A percentile compares a stretch with the other conserved stretches of the same genome.
Evolutionary conservation across 2,888 invertebrate genomes (phyloP).

Genomic region (Agrochola circellaris): DNA sequence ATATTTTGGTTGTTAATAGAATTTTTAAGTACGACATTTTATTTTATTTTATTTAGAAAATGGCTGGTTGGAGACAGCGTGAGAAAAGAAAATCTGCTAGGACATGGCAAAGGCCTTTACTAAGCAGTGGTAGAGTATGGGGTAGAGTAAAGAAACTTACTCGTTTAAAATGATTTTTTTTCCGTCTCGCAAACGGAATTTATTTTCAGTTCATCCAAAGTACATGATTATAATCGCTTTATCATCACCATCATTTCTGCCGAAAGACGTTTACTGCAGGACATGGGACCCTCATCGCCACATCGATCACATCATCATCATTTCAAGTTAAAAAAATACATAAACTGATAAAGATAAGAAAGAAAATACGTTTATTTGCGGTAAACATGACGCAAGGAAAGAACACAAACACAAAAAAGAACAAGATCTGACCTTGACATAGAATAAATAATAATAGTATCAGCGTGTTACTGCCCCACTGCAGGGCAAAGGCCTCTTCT

Average conservation of each 20-base stretch:
- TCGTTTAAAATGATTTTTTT: not conserved
- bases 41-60: no score
- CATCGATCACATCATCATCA: not conserved
- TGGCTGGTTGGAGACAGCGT: not conserved
- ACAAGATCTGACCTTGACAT: not conserved
- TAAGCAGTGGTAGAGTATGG: no score
- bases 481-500: no score
- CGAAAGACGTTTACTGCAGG: not conserved
- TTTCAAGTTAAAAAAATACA: not conserved
- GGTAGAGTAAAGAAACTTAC: not conserved
- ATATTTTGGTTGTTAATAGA: slow-evolving; percentile 6
- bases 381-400: no score
- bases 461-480: no score
- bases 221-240: not conserved
- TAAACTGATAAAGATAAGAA: not conserved
- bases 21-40: no score
- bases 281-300: not conserved
- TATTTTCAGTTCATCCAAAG: not conserved
- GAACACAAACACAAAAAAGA: no score
- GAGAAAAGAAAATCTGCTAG: no score
- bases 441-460: no score
- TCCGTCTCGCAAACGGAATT: not conserved
- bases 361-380: no score
- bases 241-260: not conserved
- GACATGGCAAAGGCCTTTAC: no score